Conservation (phyloP, 2,113 vertebrate species). For the Atherinomorus stipes region DNA sequence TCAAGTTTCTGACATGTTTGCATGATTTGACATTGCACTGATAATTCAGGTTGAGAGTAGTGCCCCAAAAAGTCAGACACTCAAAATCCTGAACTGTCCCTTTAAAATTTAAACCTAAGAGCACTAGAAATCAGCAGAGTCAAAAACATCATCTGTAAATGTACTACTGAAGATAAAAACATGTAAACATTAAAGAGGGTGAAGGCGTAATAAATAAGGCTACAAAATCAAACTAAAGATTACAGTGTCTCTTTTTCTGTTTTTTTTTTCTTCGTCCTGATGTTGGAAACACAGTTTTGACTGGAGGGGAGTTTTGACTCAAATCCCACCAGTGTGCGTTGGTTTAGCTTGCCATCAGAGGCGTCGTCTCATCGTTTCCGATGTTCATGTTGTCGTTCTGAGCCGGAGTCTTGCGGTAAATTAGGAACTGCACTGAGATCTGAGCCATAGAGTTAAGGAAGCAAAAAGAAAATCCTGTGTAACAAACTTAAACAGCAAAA, state of each 20-base stretch:
- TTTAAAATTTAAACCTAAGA: constrained; percentile 21
- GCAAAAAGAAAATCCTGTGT: neutral
- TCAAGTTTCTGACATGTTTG: constrained; percentile 7
- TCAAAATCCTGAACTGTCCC: neutral
- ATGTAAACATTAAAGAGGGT: constrained; percentile 36
- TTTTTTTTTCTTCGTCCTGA: neutral
- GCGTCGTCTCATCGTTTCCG: constrained; percentile 44
- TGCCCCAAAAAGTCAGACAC: neutral
- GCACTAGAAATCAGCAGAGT: neutral
- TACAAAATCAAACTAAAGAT: constrained; percentile 18
- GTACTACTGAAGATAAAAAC: neutral
- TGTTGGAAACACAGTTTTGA: constrained; percentile 18
- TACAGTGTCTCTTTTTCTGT: neutral
- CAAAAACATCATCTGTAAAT: neutral
- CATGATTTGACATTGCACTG: neutral
- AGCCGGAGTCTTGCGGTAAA: constrained; percentile 62
- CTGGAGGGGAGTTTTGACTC: constrained; percentile 5
- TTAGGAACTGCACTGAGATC: constrained; percentile 83
- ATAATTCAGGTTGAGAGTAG: neutral
- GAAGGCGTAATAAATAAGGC: constrained; percentile 55
- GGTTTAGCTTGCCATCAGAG: constrained; percentile 69
- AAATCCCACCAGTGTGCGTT: neutral
- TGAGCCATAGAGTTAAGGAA: constrained; percentile 69
- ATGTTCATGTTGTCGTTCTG: neutral
- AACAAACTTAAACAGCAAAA: neutral